A percentile compares a stretch with the other conserved stretches of the same genome.
phyloP scores from a whole-genome alignment of 2,888 invertebrate genomes.

The Eristalis intricaria region DNA sequence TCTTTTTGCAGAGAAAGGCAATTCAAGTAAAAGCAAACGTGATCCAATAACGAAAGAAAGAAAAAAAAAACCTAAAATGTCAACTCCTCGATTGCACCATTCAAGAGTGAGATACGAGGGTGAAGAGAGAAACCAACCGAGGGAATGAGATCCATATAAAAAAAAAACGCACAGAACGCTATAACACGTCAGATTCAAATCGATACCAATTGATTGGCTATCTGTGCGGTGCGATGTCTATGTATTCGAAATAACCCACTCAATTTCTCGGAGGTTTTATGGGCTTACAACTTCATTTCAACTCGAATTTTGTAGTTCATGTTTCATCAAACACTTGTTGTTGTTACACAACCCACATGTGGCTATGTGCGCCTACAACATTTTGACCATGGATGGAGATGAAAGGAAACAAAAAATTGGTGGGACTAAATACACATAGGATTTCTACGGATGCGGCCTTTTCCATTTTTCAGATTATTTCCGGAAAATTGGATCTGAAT shows the following conservation, averaged over 20 bases:
- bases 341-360: slow-evolving; percentile 31
- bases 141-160: slow-evolving; percentile 20
- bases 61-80: slow-evolving; percentile 28
- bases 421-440: slow-evolving; percentile 53
- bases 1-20: slow-evolving; percentile 20
- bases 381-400: slow-evolving; percentile 54
- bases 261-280: slow-evolving; percentile 64
- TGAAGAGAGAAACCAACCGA: not conserved
- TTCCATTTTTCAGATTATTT: slow-evolving; percentile 60
- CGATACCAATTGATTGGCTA: slow-evolving; percentile 68
- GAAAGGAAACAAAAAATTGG: slow-evolving; percentile 42
- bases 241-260: slow-evolving; percentile 40
- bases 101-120: slow-evolving; percentile 31
- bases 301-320: slow-evolving; percentile 45
- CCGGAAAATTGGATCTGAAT: slow-evolving; percentile 66
- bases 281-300: slow-evolving; percentile 66
- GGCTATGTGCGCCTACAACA: slow-evolving; percentile 5
- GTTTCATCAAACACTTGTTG: slow-evolving; percentile 58
- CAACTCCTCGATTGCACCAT: slow-evolving; percentile 63
- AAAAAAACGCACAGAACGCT: slow-evolving; percentile 16
- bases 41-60: slow-evolving; percentile 38
- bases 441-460: slow-evolving; percentile 38
- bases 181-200: slow-evolving; percentile 64
- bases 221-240: slow-evolving; percentile 38
- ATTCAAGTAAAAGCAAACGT: slow-evolving; percentile 28